Conservation (phyloP, 2,888 invertebrate species). For the Epinotia bilunana region DNA sequence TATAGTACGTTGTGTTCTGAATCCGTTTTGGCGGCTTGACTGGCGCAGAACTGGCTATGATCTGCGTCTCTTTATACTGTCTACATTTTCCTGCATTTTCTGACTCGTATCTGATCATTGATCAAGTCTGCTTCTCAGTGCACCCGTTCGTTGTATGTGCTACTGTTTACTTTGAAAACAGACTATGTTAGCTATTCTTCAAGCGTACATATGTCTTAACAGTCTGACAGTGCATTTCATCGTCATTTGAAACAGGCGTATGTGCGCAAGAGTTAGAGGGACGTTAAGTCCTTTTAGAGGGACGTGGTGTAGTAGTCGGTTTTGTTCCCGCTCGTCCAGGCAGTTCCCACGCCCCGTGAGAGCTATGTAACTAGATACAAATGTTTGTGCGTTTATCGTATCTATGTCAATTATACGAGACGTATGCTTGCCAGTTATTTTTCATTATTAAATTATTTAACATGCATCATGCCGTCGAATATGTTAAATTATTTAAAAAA, state of each 20-base stretch:
- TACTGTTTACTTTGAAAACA: neutral
- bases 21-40: too few species aligned
- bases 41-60: neutral
- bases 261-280: neutral
- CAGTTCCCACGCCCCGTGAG: slow-evolving; percentile 43
- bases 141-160: slow-evolving; percentile 24
- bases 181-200: neutral
- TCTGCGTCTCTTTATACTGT: neutral
- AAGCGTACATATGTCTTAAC: neutral
- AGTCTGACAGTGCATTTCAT: neutral
- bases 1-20: neutral
- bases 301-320: slow-evolving; percentile 6
- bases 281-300: neutral
- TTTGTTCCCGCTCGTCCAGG: slow-evolving; percentile 21
- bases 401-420: slow-evolving; percentile 11
- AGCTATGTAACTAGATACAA: slow-evolving; percentile 43
- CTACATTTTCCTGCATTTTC: neutral
- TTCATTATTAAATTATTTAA: neutral
- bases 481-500: too few species aligned
- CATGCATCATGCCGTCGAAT: neutral
- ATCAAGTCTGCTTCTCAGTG: neutral
- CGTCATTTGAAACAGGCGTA: neutral
- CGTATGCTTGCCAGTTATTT: neutral
- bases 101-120: too few species aligned
- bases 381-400: slow-evolving; percentile 28